These are phyloP conservation scores for Pampus argenteus DNA, from an alignment of 2,797 vertebrate species.

Conservation along the genomic window DNA sequence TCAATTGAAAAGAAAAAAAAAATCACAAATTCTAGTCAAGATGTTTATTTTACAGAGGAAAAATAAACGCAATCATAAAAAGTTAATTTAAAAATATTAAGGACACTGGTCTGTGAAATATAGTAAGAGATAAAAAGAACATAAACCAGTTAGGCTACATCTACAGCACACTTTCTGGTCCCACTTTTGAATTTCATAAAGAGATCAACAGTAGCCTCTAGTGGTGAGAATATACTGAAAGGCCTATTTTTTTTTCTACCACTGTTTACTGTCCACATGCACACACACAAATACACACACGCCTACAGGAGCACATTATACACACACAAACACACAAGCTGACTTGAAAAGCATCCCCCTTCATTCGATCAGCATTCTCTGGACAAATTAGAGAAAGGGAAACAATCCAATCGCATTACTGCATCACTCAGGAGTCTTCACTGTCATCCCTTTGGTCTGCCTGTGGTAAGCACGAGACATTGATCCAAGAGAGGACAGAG, in stretches of 20 bases:
- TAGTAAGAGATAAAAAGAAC: not conserved
- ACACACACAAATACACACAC: conserved; percentile 12
- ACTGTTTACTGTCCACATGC: conserved; percentile 20
- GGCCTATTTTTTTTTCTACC: conserved; percentile 14
- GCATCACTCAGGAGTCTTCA: conserved; percentile 49
- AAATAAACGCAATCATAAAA: not conserved
- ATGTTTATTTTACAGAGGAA: conserved; percentile 7
- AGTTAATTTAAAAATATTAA: not conserved
- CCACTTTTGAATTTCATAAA: conserved; percentile 53
- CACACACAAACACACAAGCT: conserved; percentile 11
- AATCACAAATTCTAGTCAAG: not conserved
- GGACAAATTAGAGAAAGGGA: conserved; percentile 57
- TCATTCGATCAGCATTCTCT: conserved; percentile 52
- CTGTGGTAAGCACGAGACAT: conserved; percentile 54
- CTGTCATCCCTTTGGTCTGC: conserved; percentile 41
- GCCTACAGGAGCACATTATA: not conserved
- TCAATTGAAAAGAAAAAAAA: not conserved
- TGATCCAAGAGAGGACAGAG: conserved; percentile 54
- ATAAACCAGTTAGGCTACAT: conserved; percentile 14
- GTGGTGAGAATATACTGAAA: conserved; percentile 65
- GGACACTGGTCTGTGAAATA: not conserved
- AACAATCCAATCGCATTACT: conserved; percentile 69
- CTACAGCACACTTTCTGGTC: not conserved
- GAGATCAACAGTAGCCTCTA: conserved; percentile 81
- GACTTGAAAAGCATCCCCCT: conserved; percentile 49